Conservation (phyloP, 2,797 vertebrate species). For the Myotis pilosus region DNA sequence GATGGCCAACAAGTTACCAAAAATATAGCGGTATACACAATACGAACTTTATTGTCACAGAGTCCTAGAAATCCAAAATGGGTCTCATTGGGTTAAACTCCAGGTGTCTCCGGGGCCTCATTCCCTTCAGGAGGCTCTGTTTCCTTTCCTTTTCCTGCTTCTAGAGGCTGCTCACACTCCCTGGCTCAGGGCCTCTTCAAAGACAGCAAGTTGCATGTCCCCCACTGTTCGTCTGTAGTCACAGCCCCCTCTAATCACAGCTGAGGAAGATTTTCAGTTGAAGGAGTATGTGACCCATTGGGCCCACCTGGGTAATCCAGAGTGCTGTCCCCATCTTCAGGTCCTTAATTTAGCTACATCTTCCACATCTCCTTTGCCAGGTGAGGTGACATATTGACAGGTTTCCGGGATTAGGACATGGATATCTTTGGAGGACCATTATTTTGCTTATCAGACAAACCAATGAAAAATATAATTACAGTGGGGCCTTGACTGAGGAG, state of each 20-base stretch:
- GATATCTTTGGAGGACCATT: background rate
- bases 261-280: background rate
- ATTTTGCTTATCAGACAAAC: background rate
- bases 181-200: background rate
- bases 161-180: background rate
- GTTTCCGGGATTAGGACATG: background rate
- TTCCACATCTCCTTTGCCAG: background rate
- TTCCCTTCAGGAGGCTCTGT: background rate
- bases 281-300: background rate
- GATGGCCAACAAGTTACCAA: background rate
- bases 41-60: background rate
- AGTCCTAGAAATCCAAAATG: background rate
- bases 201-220: background rate
- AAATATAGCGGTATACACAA: background rate
- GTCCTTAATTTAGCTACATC: background rate
- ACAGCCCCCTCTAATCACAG: background rate
- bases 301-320: background rate
- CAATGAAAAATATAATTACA: background rate
- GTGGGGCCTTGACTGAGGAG: too few species aligned
- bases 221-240: background rate
- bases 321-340: background rate
- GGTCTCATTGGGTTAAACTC: background rate
- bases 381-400: background rate
- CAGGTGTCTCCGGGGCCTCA: rapidly evolving
- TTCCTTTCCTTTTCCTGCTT: background rate